Conservation (phyloP, 2,113 vertebrate species). For the Neofelis nebulosa region DNA sequence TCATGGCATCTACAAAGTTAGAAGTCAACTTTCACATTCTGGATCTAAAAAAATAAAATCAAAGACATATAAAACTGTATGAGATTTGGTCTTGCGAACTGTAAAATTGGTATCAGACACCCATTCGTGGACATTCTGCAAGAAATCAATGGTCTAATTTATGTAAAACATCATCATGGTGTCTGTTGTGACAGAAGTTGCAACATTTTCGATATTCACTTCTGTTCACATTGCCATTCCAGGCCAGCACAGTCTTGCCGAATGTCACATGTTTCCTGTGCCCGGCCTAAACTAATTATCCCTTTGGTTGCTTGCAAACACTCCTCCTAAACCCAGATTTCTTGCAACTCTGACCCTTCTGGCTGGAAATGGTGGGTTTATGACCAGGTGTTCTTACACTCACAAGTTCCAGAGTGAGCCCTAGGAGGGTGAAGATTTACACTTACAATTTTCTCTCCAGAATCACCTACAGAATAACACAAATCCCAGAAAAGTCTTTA, state of each 20-base stretch:
- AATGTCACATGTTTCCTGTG: neutral
- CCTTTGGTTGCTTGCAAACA: neutral
- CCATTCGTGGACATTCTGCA: neutral
- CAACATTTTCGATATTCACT: neutral
- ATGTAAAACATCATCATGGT: too few relatives aligned
- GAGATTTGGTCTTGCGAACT: neutral
- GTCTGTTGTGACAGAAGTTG: neutral
- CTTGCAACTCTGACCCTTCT: neutral
- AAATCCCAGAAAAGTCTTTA: neutral
- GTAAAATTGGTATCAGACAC: neutral
- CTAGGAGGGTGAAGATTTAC: neutral
- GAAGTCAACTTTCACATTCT: neutral
- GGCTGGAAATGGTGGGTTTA: neutral
- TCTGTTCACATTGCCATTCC: neutral
- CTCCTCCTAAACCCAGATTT: neutral
- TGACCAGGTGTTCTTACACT: neutral
- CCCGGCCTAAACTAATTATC: too few relatives aligned
- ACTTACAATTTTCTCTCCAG: neutral
- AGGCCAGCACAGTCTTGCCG: neutral
- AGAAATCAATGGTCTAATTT: neutral
- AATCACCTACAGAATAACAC: neutral
- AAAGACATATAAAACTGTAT: neutral
- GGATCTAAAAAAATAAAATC: neutral
- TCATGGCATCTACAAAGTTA: neutral
- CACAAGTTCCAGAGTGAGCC: neutral